phyloP scores from a whole-genome alignment of 2,797 vertebrate species.

The Oryzias sinensis region DNA sequence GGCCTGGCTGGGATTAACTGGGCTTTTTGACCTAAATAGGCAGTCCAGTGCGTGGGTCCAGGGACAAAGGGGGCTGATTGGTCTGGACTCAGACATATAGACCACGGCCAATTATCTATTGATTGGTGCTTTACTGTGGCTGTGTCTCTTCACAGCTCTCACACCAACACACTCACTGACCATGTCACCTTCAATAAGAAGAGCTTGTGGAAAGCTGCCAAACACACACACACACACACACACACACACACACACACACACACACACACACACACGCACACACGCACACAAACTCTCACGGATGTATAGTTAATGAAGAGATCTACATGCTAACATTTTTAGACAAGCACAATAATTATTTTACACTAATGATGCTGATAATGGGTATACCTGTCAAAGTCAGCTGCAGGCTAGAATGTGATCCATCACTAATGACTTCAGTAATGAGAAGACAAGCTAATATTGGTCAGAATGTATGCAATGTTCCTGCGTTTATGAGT shows the following conservation, averaged over 20 bases:
- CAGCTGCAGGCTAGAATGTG: constrained; percentile 40
- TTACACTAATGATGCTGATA: constrained; percentile 69
- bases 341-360: constrained; percentile 74
- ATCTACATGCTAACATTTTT: constrained; percentile 53
- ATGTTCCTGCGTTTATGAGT: constrained; percentile 15
- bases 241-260: constrained; percentile 19
- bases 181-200: constrained; percentile 77
- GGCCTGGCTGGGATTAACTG: constrained; percentile 71
- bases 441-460: constrained; percentile 16
- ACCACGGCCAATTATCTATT: constrained; percentile 87
- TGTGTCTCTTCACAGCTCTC: constrained; percentile 77
- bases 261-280: constrained; percentile 24
- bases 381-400: constrained; percentile 65
- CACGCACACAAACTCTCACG: constrained; percentile 35
- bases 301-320: constrained; percentile 50
- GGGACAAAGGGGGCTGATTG: constrained; percentile 75
- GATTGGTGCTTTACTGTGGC: constrained; percentile 84
- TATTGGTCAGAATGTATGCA: constrained; percentile 5
- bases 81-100: constrained; percentile 78
- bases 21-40: constrained; percentile 90
- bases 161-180: constrained; percentile 78
- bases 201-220: constrained; percentile 17
- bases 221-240: constrained; percentile 24
- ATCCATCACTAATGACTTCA: constrained; percentile 53
- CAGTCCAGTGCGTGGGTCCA: constrained; percentile 77